Base-by-base conservation (phyloP, 2,113 vertebrate genomes). In the Anolis sagrei region DNA sequence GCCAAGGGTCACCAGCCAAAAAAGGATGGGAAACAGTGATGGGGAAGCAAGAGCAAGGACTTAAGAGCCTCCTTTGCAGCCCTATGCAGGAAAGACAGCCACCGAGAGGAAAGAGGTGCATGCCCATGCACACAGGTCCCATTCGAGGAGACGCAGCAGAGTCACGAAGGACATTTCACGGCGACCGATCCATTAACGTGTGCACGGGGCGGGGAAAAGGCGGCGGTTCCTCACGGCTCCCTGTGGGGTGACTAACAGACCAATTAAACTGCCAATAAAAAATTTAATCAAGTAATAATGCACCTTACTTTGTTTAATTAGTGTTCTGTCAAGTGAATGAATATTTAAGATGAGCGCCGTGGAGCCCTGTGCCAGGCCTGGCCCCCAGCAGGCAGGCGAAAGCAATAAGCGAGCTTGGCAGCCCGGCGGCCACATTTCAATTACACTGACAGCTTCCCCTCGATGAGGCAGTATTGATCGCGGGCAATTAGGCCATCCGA, bases 281-380 rank as follows among this genome's bases (percentile, higher is more conserved):
- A 94, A 92, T 95, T 96, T 94, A 95, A 96, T 96, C 94, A 96
- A 96, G 95, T 93, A 94, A 95, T 96, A 96, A 96, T 96, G 94
- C 93, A 94, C 95, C 94, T 95, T 94, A 93, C 93, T 95, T 93
- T 93, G 95, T 94, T 95, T 96, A 95, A 96, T 95, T 96, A 95
- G 94, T 90, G 93, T 91, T 95, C 93, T 93, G 94, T 95, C 95
- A 95, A 94, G 93, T 90, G 90, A 93, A 93, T 93, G 92, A 92
- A 94, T 95, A 95, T 95, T 94, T 93, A 94, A 95, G 93, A 91
- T 81, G 13, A 76, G 85, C 76, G 81, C 68, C 5, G 88, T 6
- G 54, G 84, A 62, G 69, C 68, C 75, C 75, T 16, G 19, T 93
- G 93, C 92, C 94, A 93, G 91, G 86, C 81, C 93, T 79, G 91